Base-by-base conservation (phyloP, 2,113 vertebrate genomes). In the Tautogolabrus adspersus region DNA sequence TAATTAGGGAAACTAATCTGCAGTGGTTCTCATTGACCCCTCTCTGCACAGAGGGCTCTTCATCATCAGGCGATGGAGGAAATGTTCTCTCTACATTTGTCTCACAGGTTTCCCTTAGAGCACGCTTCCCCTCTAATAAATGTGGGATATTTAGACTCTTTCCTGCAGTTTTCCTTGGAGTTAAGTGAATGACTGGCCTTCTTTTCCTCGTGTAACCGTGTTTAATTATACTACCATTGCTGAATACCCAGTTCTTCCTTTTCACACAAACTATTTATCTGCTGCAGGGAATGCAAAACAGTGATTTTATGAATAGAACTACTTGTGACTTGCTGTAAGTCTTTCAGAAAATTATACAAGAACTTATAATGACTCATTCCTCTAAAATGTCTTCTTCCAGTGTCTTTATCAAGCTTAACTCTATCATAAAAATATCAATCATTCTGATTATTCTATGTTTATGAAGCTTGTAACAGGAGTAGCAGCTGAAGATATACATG, bases 1-100 rank as follows among this genome's bases (percentile, higher is more conserved):
- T 57, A 26, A 57, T 57, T 57, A 38, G 30, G 16, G 30, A 59
- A 15, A 59, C 16, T 34, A 19, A 66, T 58, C 37, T 46, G 23
- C 42, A 44, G 76, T n/a, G 7, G 30, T 26, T 23, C 61, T 75
- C 22, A 65, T 21, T 75, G 79, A 80, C 73, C 65, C 30, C 68
- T 62, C 75, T 82, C 71, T 72, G 18, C 54, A 11, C 42, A 40
- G 19, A 82, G 72, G 69, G 61, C 75, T 66, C 63, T 77, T 81
- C 51, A 38, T 83, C 58, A 58, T 60, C 55, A 62, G 13, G 58
- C 26, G 6, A 12, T 3, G 15, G 21, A 26, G 64, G 34, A 68
- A 55, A 56, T 22, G 55, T 64, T 72, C 46, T 26, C 46, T 60
- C 56, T 68, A 34, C 65, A 37, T 72, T 38, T 26, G 38, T 55